Conservation (phyloP, 2,888 invertebrate species). For the Hypomecis atomaria region DNA sequence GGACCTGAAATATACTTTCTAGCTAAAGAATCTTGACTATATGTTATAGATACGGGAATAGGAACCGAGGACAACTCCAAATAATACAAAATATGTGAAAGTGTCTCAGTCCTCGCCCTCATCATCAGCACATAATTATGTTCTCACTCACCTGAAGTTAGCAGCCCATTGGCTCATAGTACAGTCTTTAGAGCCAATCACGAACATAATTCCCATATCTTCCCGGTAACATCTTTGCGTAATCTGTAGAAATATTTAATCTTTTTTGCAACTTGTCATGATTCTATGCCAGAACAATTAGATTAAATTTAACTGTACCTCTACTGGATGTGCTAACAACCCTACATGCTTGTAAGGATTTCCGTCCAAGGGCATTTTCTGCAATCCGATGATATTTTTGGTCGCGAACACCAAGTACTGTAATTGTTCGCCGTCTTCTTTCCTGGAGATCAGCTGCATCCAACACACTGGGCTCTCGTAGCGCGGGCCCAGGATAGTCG, state of each 20-base stretch:
- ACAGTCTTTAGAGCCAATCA: conserved; percentile 68
- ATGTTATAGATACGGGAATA: no score
- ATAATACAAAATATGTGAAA: no score
- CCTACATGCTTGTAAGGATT: conserved; percentile 89
- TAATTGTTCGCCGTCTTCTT: conserved; percentile 47
- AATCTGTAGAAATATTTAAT: conserved; percentile 49
- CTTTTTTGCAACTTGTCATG: neutral
- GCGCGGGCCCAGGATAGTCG: conserved; percentile 88
- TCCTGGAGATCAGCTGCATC: conserved; percentile 68
- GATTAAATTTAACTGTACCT: conserved; percentile 68
- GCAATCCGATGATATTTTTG: conserved; percentile 87
- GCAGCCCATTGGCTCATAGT: conserved; percentile 71
- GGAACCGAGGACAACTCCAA: no score
- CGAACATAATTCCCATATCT: conserved; percentile 65
- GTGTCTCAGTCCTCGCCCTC: no score
- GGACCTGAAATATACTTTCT: neutral
- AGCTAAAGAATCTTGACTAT: no score
- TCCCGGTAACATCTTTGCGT: conserved; percentile 65
- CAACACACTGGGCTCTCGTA: conserved; percentile 85
- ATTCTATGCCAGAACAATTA: neutral
- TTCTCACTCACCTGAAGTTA: conserved; percentile 60
- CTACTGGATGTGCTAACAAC: conserved; percentile 86
- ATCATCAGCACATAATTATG: no score
- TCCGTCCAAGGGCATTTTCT: conserved; percentile 88
- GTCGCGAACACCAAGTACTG: conserved; percentile 87